Evolutionary conservation across 2,797 vertebrate genomes (phyloP).

Genomic region (Mastacembelus armatus): DNA sequence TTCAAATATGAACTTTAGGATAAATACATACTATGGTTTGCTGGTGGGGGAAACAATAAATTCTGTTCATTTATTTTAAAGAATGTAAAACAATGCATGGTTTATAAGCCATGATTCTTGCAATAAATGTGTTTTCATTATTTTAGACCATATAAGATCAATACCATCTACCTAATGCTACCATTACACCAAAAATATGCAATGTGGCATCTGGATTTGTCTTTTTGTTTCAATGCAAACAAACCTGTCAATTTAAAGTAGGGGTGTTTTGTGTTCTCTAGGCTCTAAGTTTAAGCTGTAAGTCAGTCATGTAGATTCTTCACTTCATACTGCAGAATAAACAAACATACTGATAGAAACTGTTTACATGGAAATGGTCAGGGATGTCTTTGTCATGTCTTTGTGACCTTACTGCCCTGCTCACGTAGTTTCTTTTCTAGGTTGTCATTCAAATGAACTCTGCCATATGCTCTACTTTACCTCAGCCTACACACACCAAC

Average conservation of each 20-base stretch:
- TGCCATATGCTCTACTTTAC: constrained; percentile 58
- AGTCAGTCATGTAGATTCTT: background rate
- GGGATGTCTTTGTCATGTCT: constrained; percentile 5
- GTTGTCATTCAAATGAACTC: constrained; percentile 38
- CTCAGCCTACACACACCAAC: constrained; percentile 43
- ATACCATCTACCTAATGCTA: background rate
- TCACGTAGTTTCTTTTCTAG: constrained; percentile 17
- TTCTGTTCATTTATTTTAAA: too few relatives aligned
- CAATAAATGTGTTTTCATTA: too few relatives aligned
- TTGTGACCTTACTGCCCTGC: background rate
- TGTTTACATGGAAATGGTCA: background rate
- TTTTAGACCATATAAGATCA: too few relatives aligned
- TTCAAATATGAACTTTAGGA: too few relatives aligned
- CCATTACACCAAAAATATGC: background rate
- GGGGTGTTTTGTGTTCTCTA: too few relatives aligned
- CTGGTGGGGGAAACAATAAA: too few relatives aligned
- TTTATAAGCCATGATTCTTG: too few relatives aligned
- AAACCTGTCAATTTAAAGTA: background rate
- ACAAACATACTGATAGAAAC: constrained; percentile 1
- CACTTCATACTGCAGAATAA: background rate
- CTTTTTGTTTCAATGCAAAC: background rate
- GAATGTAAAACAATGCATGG: too few relatives aligned
- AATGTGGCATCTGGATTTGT: background rate
- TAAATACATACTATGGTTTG: too few relatives aligned
- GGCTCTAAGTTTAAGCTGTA: background rate